phyloP scores from a whole-genome alignment of 2,113 vertebrate species.

The Suricata suricatta region DNA sequence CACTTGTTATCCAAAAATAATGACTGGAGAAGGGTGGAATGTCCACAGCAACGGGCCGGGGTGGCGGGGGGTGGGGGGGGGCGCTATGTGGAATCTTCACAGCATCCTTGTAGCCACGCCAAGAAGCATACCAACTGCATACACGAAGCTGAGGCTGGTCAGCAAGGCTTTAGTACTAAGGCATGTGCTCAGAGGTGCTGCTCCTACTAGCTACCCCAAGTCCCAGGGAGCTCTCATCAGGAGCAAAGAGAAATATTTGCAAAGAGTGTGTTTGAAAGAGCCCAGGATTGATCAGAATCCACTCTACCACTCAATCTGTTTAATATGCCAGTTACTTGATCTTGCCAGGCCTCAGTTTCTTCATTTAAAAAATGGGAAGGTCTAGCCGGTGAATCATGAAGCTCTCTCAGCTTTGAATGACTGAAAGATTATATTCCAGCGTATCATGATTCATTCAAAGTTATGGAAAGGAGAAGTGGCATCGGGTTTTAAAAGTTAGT shows the following conservation, averaged over 20 bases:
- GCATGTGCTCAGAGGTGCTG: not conserved
- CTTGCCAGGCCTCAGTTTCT: not conserved
- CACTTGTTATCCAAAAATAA: slow-evolving; percentile 33
- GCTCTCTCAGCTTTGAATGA: not conserved
- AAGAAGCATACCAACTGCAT: not conserved
- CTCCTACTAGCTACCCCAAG: not conserved
- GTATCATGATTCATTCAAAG: not conserved
- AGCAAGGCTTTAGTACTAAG: not conserved
- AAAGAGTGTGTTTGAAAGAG: not conserved
- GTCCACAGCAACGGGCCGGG: not conserved
- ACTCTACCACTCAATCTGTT: not conserved
- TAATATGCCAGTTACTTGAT: not conserved
- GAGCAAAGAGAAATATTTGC: slow-evolving; percentile 26
- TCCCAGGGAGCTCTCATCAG: not conserved
- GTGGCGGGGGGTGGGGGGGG: not conserved
- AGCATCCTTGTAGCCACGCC: not conserved
- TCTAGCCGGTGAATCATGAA: not conserved
- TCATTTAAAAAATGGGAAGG: not conserved
- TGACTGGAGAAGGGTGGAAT: not conserved
- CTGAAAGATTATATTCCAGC: not conserved
- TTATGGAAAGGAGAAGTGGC: not conserved
- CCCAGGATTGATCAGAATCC: slow-evolving; percentile 17
- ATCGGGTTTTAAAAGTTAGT: not conserved
- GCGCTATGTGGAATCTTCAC: not conserved
- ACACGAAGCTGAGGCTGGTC: not conserved